Conservation (phyloP, 2,113 vertebrate genomes). For the Megatriorchis doriae region DNA sequence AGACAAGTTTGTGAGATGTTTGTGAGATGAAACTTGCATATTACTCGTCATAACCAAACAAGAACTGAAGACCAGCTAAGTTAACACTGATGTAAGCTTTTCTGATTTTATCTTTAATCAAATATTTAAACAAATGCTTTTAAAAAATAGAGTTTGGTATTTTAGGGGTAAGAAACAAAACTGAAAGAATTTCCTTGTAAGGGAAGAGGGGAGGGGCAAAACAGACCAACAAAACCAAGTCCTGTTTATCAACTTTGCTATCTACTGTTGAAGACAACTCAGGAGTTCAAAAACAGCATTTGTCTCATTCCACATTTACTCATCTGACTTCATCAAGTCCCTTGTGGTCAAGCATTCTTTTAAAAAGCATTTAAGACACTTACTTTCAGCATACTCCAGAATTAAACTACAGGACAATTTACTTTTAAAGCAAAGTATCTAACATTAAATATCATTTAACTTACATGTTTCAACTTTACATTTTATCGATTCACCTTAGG, state of each 20-base stretch:
- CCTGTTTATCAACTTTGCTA: background rate
- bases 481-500: background rate
- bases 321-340: background rate
- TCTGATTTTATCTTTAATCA: background rate
- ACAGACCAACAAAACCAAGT: background rate
- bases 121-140: background rate
- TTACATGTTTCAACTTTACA: background rate
- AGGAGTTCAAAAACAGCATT: background rate
- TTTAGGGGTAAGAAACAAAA: background rate
- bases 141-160: background rate
- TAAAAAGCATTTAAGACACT: background rate
- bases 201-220: background rate
- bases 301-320: background rate
- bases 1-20: background rate
- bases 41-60: background rate
- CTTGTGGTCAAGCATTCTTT: background rate
- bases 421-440: background rate
- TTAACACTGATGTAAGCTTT: background rate
- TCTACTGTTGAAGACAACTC: background rate
- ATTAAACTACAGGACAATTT: background rate
- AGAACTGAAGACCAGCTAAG: background rate
- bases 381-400: background rate
- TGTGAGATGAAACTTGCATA: background rate
- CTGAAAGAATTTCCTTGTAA: background rate
- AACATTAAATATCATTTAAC: background rate